Evolutionary conservation across 1,140 invertebrate genomes (phyloP), one percentile per base, ranked within the genome.

Genomic region (Ceratina japonica): DNA sequence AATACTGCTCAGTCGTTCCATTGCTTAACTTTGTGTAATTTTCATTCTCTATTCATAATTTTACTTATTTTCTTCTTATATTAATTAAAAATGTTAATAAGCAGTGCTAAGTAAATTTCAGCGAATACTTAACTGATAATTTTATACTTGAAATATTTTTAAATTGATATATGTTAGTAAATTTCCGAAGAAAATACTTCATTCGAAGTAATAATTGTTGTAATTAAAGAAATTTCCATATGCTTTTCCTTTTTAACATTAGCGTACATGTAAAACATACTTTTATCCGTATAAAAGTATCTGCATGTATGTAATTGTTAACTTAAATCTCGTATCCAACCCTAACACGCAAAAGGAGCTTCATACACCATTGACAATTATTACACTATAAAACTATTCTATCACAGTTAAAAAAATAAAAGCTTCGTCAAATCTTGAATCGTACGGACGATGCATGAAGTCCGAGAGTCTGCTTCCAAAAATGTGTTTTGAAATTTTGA

Each of bases 401-500:
- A 44, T 44, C 37, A 44, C 37, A 2, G 37, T n/a, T 49, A n/a
- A 13, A 16, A 72, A 74, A 51, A 73, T 44, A 44, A 72, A 3
- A 49, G 13, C 15, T 54, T 13, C 18, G 3, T 0, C 61, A 56
- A 15, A 65, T 54, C 1, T n/a, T 16, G 18, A 12, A 2, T 44
- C 12, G 15, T 10, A 3, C 13, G 24, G 12, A 54, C 12, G 4
- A 20, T 27, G 49, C 27, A 54, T 31, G 15, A n/a, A 56, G 16
- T 63, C 22, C 8, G 27, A 56, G 31, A 75, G n/a, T 16, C 24
- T 7, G 27, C 37, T 77, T 22, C 13, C 15, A 2, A 37, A 51
- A 18, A 61, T 62, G 56, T 54, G 58, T 71, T 71, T 71, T 10
- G 37, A 44, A 10, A 44, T 44, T 44, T 44, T 71, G 51, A 79